Base-by-base conservation (phyloP, 2,113 vertebrate genomes). In the Callipepla squamata region DNA sequence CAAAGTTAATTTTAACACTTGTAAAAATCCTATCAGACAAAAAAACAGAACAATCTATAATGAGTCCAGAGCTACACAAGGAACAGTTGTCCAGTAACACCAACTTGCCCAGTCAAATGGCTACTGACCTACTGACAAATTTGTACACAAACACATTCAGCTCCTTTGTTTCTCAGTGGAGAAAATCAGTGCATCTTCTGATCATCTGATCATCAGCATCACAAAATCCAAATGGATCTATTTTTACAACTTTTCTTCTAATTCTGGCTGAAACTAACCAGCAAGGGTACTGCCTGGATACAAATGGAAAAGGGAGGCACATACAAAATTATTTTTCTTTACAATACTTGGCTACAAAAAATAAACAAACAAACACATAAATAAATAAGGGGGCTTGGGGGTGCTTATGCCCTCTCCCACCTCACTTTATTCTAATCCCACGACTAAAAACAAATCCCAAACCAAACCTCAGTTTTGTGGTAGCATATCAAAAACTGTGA, bases 341-440 rank as follows among this genome's bases (percentile, higher is more conserved):
- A 22, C 8, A 83, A 51, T 3, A 70, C 3, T 13, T 57, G 26
- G 3, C 2, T 12, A 8, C 51, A 11, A 13, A 30, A 51, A 40
- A 36, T 36, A 23, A 28, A 53, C 42, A 42, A 3, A 40, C 11
- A 40, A 13, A 7, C 42, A 9, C 36, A 36, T 36, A 36, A 36
- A 36, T 36, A 23, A 28, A 53, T 42, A 42, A 3, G 2, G 15
- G 5, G 1, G 16, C 7, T 6, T 36, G 23, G 5, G 4, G 20
- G 59, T 10, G 16, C 47, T 61, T 77, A 61, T 77, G 23, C 4
- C 8, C 7, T 3, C 21, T 21, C 22, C 8, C 17, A 30, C 8
- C 53, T 14, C 11, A 65, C 10, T 22, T 16, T 14, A 38, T 4
- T 61, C 87, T 50, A 80, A 1, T 3, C 2, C 8, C 3, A 0